Percentiles rank a stretch among this genome's conserved stretches.
Conservation (phyloP, 2,888 invertebrate genomes). For the Thymelicus lineola region DNA sequence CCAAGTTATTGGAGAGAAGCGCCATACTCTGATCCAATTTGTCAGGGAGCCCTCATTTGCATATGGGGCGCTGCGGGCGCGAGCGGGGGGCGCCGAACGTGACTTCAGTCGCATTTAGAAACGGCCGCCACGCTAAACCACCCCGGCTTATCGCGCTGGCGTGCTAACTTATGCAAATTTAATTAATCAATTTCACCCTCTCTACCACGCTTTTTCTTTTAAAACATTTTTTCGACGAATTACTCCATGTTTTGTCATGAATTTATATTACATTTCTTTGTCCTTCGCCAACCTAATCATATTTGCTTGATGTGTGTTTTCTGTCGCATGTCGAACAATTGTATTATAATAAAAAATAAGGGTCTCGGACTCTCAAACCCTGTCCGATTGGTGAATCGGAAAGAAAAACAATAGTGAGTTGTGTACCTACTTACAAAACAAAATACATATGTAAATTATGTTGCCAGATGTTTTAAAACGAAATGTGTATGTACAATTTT, state of each 20-base stretch:
- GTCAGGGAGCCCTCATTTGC: conserved; percentile 71
- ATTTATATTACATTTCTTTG: conserved; percentile 40
- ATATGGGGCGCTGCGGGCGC: conserved; percentile 53
- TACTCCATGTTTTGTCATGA: conserved; percentile 40
- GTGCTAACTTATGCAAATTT: conserved; percentile 82
- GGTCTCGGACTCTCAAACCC: conserved; percentile 66
- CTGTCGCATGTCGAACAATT: conserved; percentile 52
- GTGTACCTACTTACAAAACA: neutral
- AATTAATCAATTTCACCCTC: conserved; percentile 80
- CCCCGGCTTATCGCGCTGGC: conserved; percentile 66
- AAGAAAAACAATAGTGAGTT: neutral
- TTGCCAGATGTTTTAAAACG: conserved; percentile 4
- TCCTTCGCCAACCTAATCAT: conserved; percentile 46
- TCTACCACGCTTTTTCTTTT: conserved; percentile 50
- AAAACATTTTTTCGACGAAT: conserved; percentile 40
- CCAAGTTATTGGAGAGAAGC: conserved; percentile 57
- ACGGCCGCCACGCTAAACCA: conserved; percentile 52
- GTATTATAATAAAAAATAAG: conserved; percentile 72
- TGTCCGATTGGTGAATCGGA: conserved; percentile 43
- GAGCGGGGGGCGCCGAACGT: conserved; percentile 59
- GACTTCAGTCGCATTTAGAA: conserved; percentile 71
- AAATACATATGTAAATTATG: neutral
- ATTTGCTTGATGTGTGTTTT: conserved; percentile 65
- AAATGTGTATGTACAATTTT: neutral
- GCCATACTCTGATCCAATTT: conserved; percentile 66